Conservation (phyloP, 64 coral and sea anemone genomes). For the Actinia tenebrosa region DNA sequence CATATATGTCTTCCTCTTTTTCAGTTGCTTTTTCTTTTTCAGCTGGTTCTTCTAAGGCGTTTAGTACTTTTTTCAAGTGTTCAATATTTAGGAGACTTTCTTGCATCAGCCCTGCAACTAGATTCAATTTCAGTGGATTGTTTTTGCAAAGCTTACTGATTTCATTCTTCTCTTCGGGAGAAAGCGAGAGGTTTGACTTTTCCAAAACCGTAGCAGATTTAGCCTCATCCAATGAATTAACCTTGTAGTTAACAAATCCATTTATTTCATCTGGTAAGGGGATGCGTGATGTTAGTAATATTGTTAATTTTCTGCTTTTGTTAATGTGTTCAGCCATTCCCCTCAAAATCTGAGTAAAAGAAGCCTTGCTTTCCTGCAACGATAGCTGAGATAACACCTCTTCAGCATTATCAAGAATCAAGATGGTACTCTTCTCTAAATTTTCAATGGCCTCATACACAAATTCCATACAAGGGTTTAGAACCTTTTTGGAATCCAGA, state of each 20-base stretch:
- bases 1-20: background rate
- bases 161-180: background rate
- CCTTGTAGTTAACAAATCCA: background rate
- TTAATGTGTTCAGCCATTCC: background rate
- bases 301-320: background rate
- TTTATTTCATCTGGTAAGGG: background rate
- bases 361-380: background rate
- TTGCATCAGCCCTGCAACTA: background rate
- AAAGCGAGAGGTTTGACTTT: background rate
- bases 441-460: constrained; percentile 1
- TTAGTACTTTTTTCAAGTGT: background rate
- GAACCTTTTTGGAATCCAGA: background rate
- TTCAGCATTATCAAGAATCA: constrained; percentile 5
- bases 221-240: background rate
- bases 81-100: background rate
- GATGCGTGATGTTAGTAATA: background rate
- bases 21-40: too few relatives aligned
- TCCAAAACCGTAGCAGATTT: background rate
- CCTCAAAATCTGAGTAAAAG: background rate
- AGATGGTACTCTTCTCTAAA: background rate
- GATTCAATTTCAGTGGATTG: background rate
- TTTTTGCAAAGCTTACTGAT: background rate
- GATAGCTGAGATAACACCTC: too few relatives aligned
- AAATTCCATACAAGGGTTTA: background rate
- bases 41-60: background rate